phyloP scores from a whole-genome alignment of 2,888 invertebrate genomes.

The Agonum fuliginosum region DNA sequence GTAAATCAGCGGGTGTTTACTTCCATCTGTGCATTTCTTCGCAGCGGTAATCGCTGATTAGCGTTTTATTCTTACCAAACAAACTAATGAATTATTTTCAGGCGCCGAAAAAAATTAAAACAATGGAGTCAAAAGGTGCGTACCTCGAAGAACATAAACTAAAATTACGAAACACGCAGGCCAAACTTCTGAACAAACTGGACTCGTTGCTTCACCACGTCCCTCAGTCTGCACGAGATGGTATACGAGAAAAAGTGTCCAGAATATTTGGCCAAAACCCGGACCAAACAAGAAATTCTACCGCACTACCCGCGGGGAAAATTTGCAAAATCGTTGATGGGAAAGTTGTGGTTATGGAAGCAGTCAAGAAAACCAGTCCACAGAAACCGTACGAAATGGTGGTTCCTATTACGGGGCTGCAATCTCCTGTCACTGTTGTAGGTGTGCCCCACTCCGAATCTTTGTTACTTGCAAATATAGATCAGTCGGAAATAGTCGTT shows the following conservation, averaged over 20 bases:
- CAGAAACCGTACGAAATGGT: conserved; percentile 35
- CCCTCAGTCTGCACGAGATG: too few relatives aligned
- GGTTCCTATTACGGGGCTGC: conserved; percentile 49
- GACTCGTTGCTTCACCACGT: conserved; percentile 17
- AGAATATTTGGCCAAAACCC: too few relatives aligned
- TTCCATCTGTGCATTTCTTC: too few relatives aligned
- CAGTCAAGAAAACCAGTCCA: too few relatives aligned
- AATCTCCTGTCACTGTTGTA: conserved; percentile 42
- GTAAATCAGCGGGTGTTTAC: too few relatives aligned
- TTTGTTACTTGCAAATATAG: conserved; percentile 10
- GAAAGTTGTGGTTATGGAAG: conserved; percentile 36
- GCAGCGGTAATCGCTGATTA: too few relatives aligned
- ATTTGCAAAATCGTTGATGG: conserved; percentile 47
- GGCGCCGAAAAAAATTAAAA: conserved; percentile 43
- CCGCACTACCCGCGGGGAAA: conserved; percentile 38
- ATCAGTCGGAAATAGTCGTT: conserved; percentile 34
- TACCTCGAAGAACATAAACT: conserved; percentile 17
- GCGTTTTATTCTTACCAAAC: neutral
- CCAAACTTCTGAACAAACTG: conserved; percentile 14
- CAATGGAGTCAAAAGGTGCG: conserved; percentile 24
- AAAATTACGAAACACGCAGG: conserved; percentile 1
- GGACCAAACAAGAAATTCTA: too few relatives aligned
- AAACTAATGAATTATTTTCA: conserved; percentile 9
- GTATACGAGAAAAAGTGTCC: too few relatives aligned
- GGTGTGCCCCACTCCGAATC: conserved; percentile 19